Conservation (phyloP, 1,140 invertebrate species). For the Zaprionus camerounensis region DNA sequence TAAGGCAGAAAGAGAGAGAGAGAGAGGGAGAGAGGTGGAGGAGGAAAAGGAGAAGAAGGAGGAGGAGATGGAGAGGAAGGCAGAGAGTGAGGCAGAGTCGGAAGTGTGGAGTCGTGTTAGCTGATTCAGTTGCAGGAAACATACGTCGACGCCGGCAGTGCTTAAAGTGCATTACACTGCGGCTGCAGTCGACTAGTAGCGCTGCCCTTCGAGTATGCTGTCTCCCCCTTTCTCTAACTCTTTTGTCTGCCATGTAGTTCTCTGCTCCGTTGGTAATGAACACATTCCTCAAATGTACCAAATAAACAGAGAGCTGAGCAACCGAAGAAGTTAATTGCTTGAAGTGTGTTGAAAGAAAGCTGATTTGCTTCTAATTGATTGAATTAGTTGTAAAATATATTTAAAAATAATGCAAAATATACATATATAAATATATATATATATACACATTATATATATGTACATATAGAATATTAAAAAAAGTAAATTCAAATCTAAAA, state of each 20-base stretch:
- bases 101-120: slow-evolving; percentile 4
- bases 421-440: neutral
- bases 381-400: neutral
- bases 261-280: slow-evolving; percentile 23
- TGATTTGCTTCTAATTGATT: neutral
- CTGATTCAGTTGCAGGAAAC: slow-evolving; percentile 53
- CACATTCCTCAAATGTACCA: slow-evolving; percentile 22
- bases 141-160: slow-evolving; percentile 49
- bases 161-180: slow-evolving; percentile 67
- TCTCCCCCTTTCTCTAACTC: no score
- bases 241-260: slow-evolving; percentile 31
- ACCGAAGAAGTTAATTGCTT: neutral
- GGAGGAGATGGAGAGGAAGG: neutral
- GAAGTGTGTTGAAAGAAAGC: neutral
- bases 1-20: neutral
- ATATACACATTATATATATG: no score
- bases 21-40: neutral
- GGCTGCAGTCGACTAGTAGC: slow-evolving; percentile 22
- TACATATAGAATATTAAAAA: neutral
- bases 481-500: neutral
- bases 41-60: neutral
- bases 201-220: no score
- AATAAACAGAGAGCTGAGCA: slow-evolving; percentile 3
- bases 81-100: neutral
- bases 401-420: neutral